Conservation (phyloP, 1,140 invertebrate species). For the Sipha flava region DNA sequence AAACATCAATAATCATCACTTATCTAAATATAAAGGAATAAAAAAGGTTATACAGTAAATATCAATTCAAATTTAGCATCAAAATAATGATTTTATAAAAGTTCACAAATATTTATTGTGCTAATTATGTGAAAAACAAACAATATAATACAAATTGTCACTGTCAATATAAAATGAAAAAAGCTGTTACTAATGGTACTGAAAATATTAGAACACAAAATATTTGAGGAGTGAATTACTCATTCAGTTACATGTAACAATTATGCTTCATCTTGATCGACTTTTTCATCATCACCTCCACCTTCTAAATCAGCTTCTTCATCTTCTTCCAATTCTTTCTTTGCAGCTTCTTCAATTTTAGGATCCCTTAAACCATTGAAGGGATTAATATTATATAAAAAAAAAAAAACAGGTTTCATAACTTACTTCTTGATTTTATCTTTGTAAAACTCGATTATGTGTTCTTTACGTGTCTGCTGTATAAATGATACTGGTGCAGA, state of each 20-base stretch:
- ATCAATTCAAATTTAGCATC: neutral
- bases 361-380: constrained; percentile 3
- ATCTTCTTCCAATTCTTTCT: constrained; percentile 25
- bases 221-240: neutral
- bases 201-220: neutral
- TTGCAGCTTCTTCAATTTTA: constrained; percentile 15
- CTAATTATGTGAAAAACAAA: constrained; percentile 18
- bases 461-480: constrained; percentile 48
- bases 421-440: constrained; percentile 40
- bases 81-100: neutral
- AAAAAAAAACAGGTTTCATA: neutral
- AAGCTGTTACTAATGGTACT: neutral
- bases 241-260: neutral
- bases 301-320: constrained; percentile 10
- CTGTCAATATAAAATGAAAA: neutral
- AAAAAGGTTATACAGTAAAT: neutral
- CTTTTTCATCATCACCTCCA: neutral
- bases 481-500: constrained; percentile 48
- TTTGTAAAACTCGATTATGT: constrained; percentile 48
- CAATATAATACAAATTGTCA: constrained; percentile 14
- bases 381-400: no score
- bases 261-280: constrained; percentile 14
- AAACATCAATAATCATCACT: neutral
- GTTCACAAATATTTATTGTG: neutral
- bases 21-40: neutral